Conservation (phyloP, 2,888 invertebrate genomes). For the Argyresthia albistria region DNA sequence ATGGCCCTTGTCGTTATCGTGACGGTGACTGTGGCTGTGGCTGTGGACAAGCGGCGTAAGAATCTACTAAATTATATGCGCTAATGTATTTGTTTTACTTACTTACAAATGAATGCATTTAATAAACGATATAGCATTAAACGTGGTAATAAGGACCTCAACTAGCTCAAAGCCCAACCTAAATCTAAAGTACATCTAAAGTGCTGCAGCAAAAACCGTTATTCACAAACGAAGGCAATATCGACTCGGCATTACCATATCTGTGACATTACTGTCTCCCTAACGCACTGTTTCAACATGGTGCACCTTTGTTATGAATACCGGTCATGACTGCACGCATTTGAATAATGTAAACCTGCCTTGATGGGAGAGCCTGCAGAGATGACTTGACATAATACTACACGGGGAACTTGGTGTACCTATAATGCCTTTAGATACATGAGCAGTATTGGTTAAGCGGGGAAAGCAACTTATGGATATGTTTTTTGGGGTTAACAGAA, state of each 20-base stretch:
- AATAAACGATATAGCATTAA: background rate
- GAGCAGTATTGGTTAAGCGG: slow-evolving; percentile 33
- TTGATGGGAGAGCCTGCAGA: slow-evolving; percentile 31
- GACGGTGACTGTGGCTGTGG: too few relatives aligned
- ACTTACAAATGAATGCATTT: too few relatives aligned
- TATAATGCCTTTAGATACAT: slow-evolving; percentile 9
- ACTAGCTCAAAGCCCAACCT: too few relatives aligned
- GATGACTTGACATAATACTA: slow-evolving; percentile 64
- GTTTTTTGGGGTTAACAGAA: too few relatives aligned
- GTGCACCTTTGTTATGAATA: slow-evolving; percentile 41
- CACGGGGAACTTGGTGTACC: slow-evolving; percentile 19
- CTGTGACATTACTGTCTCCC: slow-evolving; percentile 32
- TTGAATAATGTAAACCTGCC: slow-evolving; percentile 67
- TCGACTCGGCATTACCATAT: slow-evolving; percentile 33
- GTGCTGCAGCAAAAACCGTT: slow-evolving; percentile 6
- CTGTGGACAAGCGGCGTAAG: too few relatives aligned
- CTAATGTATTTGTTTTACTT: too few relatives aligned
- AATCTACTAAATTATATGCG: too few relatives aligned
- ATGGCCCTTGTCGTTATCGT: too few relatives aligned
- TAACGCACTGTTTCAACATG: slow-evolving; percentile 45
- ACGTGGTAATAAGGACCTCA: slow-evolving; percentile 19
- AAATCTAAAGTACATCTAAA: too few relatives aligned
- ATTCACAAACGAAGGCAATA: slow-evolving; percentile 17
- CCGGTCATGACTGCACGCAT: slow-evolving; percentile 38
- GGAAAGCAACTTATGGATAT: slow-evolving; percentile 17